Percentiles rank a stretch among this genome's conserved stretches.
Evolutionary conservation across 2,888 invertebrate genomes (phyloP).

Genomic region (Matsumyia berberina): DNA sequence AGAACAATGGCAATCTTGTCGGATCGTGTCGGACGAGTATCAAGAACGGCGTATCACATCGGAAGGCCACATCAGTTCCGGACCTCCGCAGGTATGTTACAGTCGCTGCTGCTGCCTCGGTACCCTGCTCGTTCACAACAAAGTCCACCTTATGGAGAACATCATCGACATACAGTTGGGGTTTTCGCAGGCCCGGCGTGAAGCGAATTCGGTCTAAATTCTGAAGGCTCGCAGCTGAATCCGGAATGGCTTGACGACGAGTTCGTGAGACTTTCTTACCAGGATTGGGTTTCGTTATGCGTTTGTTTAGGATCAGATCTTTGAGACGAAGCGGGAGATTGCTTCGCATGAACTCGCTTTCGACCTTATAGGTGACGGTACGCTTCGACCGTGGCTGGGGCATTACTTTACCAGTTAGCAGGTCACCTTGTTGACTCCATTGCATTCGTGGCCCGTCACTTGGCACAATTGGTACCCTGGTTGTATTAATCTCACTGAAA

Average conservation of each 20-base stretch:
- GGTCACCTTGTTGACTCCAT: constrained; percentile 40
- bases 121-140: constrained; percentile 87
- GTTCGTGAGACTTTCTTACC: constrained; percentile 76
- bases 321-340: constrained; percentile 77
- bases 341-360: constrained; percentile 70
- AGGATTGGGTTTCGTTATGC: constrained; percentile 79
- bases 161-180: constrained; percentile 86
- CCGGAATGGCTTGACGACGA: constrained; percentile 62
- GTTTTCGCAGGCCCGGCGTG: constrained; percentile 79
- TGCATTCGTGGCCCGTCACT: not conserved
- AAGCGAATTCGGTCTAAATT: constrained; percentile 73
- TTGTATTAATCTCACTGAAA: constrained; percentile 49
- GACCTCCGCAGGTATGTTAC: constrained; percentile 85
- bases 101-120: constrained; percentile 88
- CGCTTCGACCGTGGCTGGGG: constrained; percentile 63
- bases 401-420: constrained; percentile 18
- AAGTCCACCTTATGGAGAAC: constrained; percentile 88
- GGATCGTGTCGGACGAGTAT: constrained; percentile 88
- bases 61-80: constrained; percentile 84
- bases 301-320: constrained; percentile 78
- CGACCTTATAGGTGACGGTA: constrained; percentile 78
- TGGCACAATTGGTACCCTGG: not conserved
- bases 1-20: constrained; percentile 87
- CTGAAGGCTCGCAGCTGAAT: constrained; percentile 57
- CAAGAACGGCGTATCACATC: constrained; percentile 88